Conservation (phyloP, 2,888 invertebrate genomes). For the Phalera bucephala region DNA sequence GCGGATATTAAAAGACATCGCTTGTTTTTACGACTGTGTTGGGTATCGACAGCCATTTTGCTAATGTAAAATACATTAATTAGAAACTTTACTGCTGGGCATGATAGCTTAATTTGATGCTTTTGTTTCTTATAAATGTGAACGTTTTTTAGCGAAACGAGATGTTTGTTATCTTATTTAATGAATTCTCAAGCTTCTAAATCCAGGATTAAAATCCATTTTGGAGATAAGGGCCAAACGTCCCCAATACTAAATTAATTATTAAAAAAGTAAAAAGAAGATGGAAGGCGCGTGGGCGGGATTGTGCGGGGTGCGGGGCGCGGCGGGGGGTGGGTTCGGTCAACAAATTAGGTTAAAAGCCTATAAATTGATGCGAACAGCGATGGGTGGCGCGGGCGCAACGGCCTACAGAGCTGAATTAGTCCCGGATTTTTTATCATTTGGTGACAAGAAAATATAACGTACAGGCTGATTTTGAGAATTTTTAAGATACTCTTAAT, state of each 20-base stretch:
- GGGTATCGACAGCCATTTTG: constrained; percentile 63
- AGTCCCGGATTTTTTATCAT: constrained; percentile 75
- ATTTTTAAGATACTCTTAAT: neutral
- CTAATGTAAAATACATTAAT: constrained; percentile 73
- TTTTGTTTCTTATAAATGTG: constrained; percentile 47
- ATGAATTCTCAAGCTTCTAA: constrained; percentile 51
- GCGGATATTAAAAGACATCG: constrained; percentile 63
- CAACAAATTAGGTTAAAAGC: constrained; percentile 82
- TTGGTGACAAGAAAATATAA: constrained; percentile 71
- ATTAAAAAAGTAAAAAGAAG: constrained; percentile 48
- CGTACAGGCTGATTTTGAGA: constrained; percentile 54
- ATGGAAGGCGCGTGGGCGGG: constrained; percentile 51
- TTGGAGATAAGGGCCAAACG: constrained; percentile 47
- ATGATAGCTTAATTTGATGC: constrained; percentile 70
- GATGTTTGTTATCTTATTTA: constrained; percentile 46
- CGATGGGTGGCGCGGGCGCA: constrained; percentile 74
- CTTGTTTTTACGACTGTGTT: constrained; percentile 60
- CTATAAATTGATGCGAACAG: constrained; percentile 79
- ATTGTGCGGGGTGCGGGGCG: constrained; percentile 25
- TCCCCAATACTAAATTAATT: constrained; percentile 58
- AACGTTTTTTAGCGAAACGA: constrained; percentile 46
- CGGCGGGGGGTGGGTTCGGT: constrained; percentile 34
- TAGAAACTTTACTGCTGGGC: constrained; percentile 62
- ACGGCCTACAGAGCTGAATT: constrained; percentile 69
- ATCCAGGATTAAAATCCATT: constrained; percentile 53